These are phyloP conservation scores for Buathra laborator DNA, from an alignment of 2,888 invertebrate genomes.

Conservation along the genomic window DNA sequence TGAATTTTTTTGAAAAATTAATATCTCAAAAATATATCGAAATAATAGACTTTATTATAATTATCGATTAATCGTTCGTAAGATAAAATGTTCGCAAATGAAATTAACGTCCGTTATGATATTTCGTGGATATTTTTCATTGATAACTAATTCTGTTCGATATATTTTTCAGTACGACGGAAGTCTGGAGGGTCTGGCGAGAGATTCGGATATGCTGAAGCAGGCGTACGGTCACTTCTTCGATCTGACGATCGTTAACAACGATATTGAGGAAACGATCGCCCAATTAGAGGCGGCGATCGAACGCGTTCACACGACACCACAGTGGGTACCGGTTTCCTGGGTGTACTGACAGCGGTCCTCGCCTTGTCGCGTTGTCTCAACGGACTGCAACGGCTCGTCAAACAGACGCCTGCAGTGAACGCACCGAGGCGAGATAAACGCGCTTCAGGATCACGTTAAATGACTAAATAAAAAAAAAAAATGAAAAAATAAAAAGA, in stretches of 20 bases:
- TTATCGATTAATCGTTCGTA: neutral
- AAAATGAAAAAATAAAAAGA: neutral
- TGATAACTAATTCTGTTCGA: neutral
- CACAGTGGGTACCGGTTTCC: conserved; percentile 99
- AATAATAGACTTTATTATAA: neutral
- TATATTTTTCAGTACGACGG: conserved; percentile 95
- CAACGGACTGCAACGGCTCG: conserved; percentile 82
- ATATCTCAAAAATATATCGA: neutral
- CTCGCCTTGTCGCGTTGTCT: conserved; percentile 80
- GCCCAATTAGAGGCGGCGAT: conserved; percentile 96
- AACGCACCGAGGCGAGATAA: conserved; percentile 70
- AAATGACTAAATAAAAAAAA: neutral
- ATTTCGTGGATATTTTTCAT: neutral
- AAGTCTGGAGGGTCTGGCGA: conserved; percentile 97
- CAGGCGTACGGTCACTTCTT: conserved; percentile 99
- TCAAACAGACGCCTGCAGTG: conserved; percentile 81
- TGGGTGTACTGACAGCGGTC: conserved; percentile 96
- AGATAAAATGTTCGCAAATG: too few relatives aligned
- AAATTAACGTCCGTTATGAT: too few relatives aligned
- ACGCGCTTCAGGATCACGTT: conserved; percentile 49
- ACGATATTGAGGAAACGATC: conserved; percentile 99
- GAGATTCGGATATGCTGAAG: conserved; percentile 98
- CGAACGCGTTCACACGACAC: conserved; percentile 95
- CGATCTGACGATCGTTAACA: conserved; percentile 99
- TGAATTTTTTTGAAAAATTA: too few relatives aligned